phyloP scores from a whole-genome alignment of 2,797 vertebrate species.

The Bradypodion ventrale region DNA sequence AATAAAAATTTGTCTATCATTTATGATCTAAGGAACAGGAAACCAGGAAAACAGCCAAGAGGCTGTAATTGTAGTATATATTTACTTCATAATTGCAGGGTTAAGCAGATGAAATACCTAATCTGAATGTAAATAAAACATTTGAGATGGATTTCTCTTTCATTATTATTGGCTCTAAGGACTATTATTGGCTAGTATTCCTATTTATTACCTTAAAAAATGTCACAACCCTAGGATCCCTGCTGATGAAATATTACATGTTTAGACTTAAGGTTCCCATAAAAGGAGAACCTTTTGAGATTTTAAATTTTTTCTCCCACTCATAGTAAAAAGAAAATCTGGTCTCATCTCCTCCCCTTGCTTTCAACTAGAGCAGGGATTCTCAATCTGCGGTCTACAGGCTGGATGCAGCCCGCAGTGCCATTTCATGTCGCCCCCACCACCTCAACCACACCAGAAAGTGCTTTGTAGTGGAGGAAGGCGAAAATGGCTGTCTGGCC shows the following conservation, averaged over 20 bases:
- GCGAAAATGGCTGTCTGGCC: no score
- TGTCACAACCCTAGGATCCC: not conserved
- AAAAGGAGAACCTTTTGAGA: not conserved
- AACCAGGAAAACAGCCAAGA: conserved; percentile 11
- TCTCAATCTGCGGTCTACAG: no score
- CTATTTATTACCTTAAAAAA: not conserved
- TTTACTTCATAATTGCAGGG: conserved; percentile 28
- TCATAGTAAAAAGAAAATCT: not conserved
- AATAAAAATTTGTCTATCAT: conserved; percentile 7
- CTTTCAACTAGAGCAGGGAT: not conserved
- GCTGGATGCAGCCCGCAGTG: no score
- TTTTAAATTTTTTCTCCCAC: not conserved
- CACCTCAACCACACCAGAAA: no score
- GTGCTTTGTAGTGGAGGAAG: no score
- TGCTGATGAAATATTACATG: not conserved
- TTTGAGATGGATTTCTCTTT: not conserved
- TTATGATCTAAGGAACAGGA: conserved; percentile 25
- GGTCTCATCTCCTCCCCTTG: not conserved
- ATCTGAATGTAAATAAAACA: conserved; percentile 16
- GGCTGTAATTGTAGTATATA: conserved; percentile 27
- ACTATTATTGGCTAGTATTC: not conserved
- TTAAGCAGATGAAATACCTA: conserved; percentile 4
- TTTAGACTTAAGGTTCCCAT: not conserved
- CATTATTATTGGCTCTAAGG: not conserved
- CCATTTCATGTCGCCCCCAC: no score